phyloP scores from a whole-genome alignment of 2,888 invertebrate species.

The Spialia ferax region DNA sequence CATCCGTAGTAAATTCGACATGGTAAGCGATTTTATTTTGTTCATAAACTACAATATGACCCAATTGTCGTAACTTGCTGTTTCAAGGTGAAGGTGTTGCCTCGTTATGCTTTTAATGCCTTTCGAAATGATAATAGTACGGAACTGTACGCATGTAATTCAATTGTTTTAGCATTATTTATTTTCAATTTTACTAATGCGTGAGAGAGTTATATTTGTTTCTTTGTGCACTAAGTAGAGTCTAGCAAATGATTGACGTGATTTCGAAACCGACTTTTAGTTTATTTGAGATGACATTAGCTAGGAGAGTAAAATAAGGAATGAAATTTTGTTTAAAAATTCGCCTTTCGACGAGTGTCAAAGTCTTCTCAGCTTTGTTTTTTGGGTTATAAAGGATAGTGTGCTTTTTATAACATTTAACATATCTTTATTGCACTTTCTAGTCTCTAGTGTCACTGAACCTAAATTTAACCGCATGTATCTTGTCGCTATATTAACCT shows the following conservation, averaged over 20 bases:
- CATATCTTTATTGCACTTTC: too few species aligned
- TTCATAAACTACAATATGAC: slow-evolving; percentile 15
- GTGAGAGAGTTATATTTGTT: not conserved
- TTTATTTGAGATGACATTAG: too few species aligned
- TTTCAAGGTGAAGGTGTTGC: slow-evolving; percentile 32
- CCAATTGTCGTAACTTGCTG: slow-evolving; percentile 6
- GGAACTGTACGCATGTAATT: slow-evolving; percentile 4
- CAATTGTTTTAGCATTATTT: not conserved
- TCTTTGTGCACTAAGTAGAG: not conserved
- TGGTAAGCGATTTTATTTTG: slow-evolving; percentile 12
- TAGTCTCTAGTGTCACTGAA: not conserved
- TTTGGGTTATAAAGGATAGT: too few species aligned
- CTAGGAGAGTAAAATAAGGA: too few species aligned
- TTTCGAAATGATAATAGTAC: slow-evolving; percentile 10
- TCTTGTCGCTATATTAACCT: not conserved
- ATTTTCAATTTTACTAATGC: not conserved
- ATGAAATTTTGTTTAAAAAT: too few species aligned
- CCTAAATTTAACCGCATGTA: not conserved
- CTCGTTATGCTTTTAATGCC: slow-evolving; percentile 17
- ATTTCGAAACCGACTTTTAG: too few species aligned
- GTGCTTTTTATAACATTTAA: too few species aligned
- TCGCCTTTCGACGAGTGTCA: too few species aligned
- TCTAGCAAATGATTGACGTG: too few species aligned
- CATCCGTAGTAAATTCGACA: not conserved
- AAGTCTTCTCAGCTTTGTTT: too few species aligned